A percentile compares a stretch with the other conserved stretches of the same genome.
Evolutionary conservation across 2,797 vertebrate species (phyloP).

Genomic region (Falco naumanni): DNA sequence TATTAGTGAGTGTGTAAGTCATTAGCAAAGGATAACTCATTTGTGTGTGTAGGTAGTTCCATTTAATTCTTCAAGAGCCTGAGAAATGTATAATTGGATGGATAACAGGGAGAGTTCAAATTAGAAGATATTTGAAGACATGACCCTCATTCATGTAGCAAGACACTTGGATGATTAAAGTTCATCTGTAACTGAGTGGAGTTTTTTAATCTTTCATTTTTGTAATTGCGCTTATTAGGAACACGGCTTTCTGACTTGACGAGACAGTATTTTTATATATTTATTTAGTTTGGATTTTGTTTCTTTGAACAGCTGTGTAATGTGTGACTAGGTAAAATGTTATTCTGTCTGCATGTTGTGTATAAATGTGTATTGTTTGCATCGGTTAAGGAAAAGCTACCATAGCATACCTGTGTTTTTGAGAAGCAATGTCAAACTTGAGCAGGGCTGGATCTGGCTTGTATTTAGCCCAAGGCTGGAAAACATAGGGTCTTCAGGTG

Average conservation of each 20-base stretch:
- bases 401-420: conserved; percentile 32
- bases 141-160: background rate
- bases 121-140: background rate
- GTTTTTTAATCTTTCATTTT: background rate
- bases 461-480: conserved; percentile 52
- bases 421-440: conserved; percentile 24
- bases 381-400: conserved; percentile 7
- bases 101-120: background rate
- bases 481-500: conserved; percentile 54
- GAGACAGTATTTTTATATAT: background rate
- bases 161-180: conserved; percentile 7
- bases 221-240: conserved; percentile 18
- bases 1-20: conserved; percentile 48
- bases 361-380: conserved; percentile 3
- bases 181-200: background rate
- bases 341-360: background rate
- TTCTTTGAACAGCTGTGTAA: background rate
- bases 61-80: background rate
- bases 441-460: conserved; percentile 49
- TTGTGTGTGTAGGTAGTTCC: background rate
- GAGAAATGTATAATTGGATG: background rate
- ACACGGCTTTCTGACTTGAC: conserved; percentile 5
- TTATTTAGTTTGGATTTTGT: background rate
- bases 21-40: conserved; percentile 5
- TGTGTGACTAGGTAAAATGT: background rate